Conservation (phyloP, 2,888 invertebrate species). For the Cyclophora albipunctata region DNA sequence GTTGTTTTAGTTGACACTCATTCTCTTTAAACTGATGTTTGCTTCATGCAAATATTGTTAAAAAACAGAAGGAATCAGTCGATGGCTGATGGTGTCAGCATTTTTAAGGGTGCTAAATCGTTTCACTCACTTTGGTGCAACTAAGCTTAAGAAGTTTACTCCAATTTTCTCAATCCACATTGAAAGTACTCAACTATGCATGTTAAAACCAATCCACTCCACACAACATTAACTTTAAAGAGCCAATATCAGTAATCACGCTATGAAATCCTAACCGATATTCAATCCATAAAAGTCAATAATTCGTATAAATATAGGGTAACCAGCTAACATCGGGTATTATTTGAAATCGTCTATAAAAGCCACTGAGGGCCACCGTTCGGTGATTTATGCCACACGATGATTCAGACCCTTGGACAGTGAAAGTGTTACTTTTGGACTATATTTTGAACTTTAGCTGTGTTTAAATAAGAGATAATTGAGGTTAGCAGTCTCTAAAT, state of each 20-base stretch:
- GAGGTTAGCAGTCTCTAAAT: slow-evolving; percentile 44
- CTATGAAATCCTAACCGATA: slow-evolving; percentile 6
- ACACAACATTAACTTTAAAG: background rate
- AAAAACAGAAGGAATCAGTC: too few species aligned
- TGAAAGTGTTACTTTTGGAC: slow-evolving; percentile 47
- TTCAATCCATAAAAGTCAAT: slow-evolving; percentile 15
- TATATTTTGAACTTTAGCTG: slow-evolving; percentile 6
- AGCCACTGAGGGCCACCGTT: slow-evolving; percentile 41
- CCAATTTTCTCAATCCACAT: too few species aligned
- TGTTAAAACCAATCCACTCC: too few species aligned
- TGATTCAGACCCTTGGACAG: slow-evolving; percentile 34
- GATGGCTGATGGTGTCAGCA: too few species aligned
- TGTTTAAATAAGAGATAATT: slow-evolving; percentile 7
- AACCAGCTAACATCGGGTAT: slow-evolving; percentile 26
- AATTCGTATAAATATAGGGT: slow-evolving; percentile 17
- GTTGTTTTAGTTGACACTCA: too few species aligned
- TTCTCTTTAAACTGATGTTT: too few species aligned
- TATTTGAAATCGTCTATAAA: slow-evolving; percentile 43
- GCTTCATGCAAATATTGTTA: too few species aligned
- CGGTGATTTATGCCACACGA: slow-evolving; percentile 59
- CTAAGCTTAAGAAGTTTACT: too few species aligned
- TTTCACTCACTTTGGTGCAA: too few species aligned
- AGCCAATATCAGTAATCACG: slow-evolving; percentile 3
- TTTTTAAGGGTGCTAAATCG: too few species aligned
- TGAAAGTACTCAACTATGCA: too few species aligned